Evolutionary conservation across 1,140 invertebrate species (phyloP).

Genomic region (Tetragonula clypearis): DNA sequence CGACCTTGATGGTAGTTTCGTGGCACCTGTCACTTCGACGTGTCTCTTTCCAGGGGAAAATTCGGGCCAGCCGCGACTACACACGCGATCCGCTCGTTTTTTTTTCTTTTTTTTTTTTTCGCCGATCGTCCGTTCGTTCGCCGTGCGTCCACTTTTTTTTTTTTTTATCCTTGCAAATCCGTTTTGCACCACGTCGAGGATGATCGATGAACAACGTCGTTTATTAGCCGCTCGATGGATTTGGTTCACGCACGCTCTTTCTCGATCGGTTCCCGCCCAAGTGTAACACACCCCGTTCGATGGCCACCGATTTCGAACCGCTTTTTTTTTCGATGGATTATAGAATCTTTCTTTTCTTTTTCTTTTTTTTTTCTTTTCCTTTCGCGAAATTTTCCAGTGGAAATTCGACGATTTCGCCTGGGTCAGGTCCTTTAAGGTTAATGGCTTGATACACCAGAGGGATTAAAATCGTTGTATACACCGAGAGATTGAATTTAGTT

Average conservation of each 20-base stretch:
- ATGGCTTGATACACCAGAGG: too few relatives aligned
- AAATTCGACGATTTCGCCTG: too few relatives aligned
- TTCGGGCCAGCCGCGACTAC: neutral
- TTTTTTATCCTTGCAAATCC: conserved; percentile 39
- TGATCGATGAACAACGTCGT: conserved; percentile 42
- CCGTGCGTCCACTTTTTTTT: neutral
- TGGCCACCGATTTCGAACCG: too few relatives aligned
- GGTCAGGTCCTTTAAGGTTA: too few relatives aligned
- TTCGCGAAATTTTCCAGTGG: too few relatives aligned
- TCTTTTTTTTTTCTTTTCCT: neutral
- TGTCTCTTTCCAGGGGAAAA: conserved; percentile 12
- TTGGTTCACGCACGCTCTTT: neutral
- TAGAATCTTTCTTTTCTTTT: neutral
- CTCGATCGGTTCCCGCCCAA: neutral
- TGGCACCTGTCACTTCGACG: conserved; percentile 43
- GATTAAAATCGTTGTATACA: too few relatives aligned
- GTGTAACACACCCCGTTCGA: neutral
- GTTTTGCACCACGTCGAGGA: conserved; percentile 9
- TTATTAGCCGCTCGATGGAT: conserved; percentile 25
- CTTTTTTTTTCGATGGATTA: too few relatives aligned
- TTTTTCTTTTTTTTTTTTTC: neutral
- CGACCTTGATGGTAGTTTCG: conserved; percentile 45
- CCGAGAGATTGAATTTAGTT: too few relatives aligned
- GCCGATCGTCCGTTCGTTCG: neutral
- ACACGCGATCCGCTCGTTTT: neutral